Evolutionary conservation across 2,113 vertebrate genomes (phyloP).

Genomic region (Brevimyrus niger): DNA sequence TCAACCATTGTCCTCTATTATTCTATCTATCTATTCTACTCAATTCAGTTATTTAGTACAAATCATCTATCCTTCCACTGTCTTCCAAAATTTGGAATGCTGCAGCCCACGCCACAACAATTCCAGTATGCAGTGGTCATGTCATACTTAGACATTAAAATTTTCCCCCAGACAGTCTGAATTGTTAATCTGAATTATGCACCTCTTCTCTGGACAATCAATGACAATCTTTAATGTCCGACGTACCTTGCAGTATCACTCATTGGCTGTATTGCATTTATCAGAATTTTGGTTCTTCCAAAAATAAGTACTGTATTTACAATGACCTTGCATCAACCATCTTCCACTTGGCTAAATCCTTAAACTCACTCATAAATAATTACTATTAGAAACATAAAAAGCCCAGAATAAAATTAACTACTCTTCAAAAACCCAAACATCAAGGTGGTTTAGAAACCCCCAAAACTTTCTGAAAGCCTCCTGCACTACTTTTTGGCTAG

Average conservation of each 20-base stretch:
- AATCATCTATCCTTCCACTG: background rate
- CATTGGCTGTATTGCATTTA: background rate
- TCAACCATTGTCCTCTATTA: background rate
- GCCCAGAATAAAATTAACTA: too few relatives aligned
- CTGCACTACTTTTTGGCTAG: too few relatives aligned
- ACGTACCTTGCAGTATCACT: background rate
- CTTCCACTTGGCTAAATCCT: background rate
- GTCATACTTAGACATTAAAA: background rate
- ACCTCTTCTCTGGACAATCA: background rate
- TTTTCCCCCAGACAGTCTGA: background rate
- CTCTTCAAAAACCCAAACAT: too few relatives aligned
- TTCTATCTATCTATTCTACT: background rate
- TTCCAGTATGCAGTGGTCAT: background rate
- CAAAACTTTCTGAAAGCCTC: too few relatives aligned
- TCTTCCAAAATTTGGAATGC: background rate
- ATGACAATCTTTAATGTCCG: background rate
- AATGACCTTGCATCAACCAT: background rate
- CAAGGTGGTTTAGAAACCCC: too few relatives aligned
- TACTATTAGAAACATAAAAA: too few relatives aligned
- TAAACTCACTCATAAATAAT: background rate
- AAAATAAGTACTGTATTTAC: background rate
- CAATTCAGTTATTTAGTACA: background rate
- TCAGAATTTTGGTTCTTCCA: background rate
- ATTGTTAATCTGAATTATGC: background rate
- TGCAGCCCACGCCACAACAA: background rate